Conservation (phyloP, 2,888 invertebrate species). For the Eupelmus urozonus region DNA sequence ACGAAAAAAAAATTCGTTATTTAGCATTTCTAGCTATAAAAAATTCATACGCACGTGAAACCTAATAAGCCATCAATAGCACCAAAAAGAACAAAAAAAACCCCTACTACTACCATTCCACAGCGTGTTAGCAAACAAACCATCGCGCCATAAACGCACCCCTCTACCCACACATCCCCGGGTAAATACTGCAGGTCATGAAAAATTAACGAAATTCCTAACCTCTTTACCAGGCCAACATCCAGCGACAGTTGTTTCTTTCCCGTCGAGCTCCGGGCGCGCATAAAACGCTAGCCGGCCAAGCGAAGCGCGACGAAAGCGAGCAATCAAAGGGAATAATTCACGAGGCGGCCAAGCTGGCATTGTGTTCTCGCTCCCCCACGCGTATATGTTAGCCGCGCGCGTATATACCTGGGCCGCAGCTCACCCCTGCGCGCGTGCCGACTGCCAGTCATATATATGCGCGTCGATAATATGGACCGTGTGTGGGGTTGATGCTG, state of each 20-base stretch:
- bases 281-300: slow-evolving; percentile 3
- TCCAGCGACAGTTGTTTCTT: slow-evolving; percentile 28
- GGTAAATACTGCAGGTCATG: slow-evolving; percentile 11
- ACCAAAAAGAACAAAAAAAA: background rate
- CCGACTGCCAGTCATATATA: background rate
- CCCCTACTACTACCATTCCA: no score
- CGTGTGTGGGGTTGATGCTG: background rate
- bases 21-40: no score
- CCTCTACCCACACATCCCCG: background rate
- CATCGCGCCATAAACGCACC: slow-evolving; percentile 8
- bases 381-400: background rate
- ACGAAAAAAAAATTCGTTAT: no score
- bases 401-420: slow-evolving; percentile 22
- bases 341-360: slow-evolving; percentile 74
- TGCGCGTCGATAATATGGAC: background rate
- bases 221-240: slow-evolving; percentile 26
- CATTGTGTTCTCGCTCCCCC: slow-evolving; percentile 51
- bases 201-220: slow-evolving; percentile 53
- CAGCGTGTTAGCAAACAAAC: slow-evolving; percentile 27
- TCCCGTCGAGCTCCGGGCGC: slow-evolving; percentile 15
- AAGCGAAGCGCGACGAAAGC: slow-evolving; percentile 74
- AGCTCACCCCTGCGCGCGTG: background rate
- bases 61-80: no score
- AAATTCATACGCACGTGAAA: no score
- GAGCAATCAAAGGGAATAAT: slow-evolving; percentile 78